Evolutionary conservation across 2,113 vertebrate species (phyloP), one percentile per base, ranked within the genome.

Genomic region (Spizaetus ornatus): DNA sequence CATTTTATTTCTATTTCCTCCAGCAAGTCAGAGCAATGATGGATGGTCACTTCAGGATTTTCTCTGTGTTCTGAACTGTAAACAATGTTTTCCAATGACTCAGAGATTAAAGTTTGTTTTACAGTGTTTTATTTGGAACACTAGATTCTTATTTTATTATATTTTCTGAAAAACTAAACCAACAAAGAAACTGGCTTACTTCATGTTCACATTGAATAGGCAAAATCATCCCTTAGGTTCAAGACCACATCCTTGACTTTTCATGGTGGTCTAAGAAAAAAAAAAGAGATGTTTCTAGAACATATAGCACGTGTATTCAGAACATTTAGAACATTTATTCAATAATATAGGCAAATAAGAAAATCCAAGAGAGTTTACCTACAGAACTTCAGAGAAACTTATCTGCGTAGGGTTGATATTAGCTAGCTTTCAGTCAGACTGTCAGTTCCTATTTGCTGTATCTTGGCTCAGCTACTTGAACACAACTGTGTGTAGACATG

Each of bases 61-160:
- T 78, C 56, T 83, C 34, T 45, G 31, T 95, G 32, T 89, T 95
- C 85, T 85, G 82, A 88, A 82, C 45, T 92, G 53, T 85, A 96
- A 95, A 66, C 61, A 92, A 74, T 69, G 36, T 73, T 94, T 97
- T 87, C 61, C 50, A 85, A 1, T 86, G 52, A 95, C 74, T 96
- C 81, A 86, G 80, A 95, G 36, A 72, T 12, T 91, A 82, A 89
- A 82, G 48, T 69, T 79, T 77, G 25, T 21, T 87, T 85, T 79
- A 72, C 25, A 58, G 38, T 86, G 67, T 88, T 94, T 94, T 95
- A 79, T 86, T 92, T 96, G 77, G 47, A 96, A 48, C 38, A 69
- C 11, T 59, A 72, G 4, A 45, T 56, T 66, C 13, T 62, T 71
- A 45, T 52, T 82, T 76, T 89, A 55, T 59, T 72, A 34, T 9